Evolutionary conservation across 1,140 invertebrate species (phyloP).

Genomic region (Habropoda laboriosa): DNA sequence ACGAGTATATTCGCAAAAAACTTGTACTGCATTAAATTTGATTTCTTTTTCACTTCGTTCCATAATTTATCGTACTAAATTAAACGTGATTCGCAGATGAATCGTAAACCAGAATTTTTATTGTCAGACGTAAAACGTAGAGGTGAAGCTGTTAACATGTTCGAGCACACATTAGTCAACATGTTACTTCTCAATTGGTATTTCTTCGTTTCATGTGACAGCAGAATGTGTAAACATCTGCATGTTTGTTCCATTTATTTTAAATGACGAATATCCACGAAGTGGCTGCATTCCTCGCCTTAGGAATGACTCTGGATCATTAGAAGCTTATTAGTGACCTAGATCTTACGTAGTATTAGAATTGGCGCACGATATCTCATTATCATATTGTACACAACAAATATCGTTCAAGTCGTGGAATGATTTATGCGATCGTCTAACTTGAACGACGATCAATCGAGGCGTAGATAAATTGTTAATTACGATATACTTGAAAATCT

Average conservation of each 20-base stretch:
- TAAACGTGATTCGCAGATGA: too few species aligned
- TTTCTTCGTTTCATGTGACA: background rate
- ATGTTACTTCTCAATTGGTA: background rate
- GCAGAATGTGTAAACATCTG: background rate
- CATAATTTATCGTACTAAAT: too few species aligned
- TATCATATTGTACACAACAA: constrained; percentile 16
- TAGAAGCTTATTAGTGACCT: constrained; percentile 19
- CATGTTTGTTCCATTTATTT: background rate
- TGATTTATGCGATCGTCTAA: background rate
- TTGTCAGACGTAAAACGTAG: too few species aligned
- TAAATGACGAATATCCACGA: background rate
- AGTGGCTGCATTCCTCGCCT: background rate
- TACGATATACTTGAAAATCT: too few species aligned
- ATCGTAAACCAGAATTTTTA: too few species aligned
- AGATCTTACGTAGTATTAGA: background rate
- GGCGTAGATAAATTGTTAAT: too few species aligned
- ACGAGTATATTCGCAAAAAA: too few species aligned
- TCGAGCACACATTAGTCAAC: background rate
- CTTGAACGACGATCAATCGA: background rate
- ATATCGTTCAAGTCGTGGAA: background rate
- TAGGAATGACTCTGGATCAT: background rate
- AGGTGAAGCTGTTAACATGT: too few species aligned
- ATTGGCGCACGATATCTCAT: constrained; percentile 28
- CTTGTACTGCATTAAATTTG: too few species aligned
- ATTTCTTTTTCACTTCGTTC: too few species aligned